Conservation (phyloP, 2,797 vertebrate species). For the Dendrocincla fuliginosa region DNA sequence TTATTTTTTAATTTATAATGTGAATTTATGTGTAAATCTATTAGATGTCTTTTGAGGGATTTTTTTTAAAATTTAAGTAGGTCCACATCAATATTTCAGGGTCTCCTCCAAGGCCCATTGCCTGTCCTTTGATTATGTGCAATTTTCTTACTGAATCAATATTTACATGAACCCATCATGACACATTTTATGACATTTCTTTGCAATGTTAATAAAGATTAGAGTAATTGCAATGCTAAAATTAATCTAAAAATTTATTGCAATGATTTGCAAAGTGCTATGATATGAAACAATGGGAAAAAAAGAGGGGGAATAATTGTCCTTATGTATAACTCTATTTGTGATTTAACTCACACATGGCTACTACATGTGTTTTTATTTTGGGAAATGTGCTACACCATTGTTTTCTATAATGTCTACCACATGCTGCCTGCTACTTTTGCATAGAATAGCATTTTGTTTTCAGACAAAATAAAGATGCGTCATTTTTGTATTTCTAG, state of each 20-base stretch:
- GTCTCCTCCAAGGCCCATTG: not conserved
- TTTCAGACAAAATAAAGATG: not conserved
- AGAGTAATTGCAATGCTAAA: not conserved
- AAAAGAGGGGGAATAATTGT: not conserved
- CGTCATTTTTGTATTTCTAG: not conserved
- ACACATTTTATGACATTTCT: not conserved
- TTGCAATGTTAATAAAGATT: not conserved
- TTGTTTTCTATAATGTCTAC: constrained; percentile 47
- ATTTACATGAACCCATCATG: not conserved
- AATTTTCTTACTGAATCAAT: not conserved
- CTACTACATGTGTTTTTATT: constrained; percentile 38
- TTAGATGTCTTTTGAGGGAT: not conserved
- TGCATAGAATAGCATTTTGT: not conserved
- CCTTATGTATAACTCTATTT: constrained; percentile 4
- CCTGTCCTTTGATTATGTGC: not conserved
- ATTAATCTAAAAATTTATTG: not conserved
- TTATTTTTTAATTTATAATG: not conserved
- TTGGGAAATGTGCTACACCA: not conserved
- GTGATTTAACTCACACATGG: not conserved
- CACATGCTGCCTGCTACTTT: constrained; percentile 19
- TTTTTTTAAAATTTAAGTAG: not conserved
- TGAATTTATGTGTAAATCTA: not conserved
- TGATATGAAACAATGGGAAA: not conserved
- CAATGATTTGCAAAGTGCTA: not conserved
- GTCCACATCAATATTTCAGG: not conserved